Conservation (phyloP, 1,140 invertebrate species). For the Neotoxoptera formosana region DNA sequence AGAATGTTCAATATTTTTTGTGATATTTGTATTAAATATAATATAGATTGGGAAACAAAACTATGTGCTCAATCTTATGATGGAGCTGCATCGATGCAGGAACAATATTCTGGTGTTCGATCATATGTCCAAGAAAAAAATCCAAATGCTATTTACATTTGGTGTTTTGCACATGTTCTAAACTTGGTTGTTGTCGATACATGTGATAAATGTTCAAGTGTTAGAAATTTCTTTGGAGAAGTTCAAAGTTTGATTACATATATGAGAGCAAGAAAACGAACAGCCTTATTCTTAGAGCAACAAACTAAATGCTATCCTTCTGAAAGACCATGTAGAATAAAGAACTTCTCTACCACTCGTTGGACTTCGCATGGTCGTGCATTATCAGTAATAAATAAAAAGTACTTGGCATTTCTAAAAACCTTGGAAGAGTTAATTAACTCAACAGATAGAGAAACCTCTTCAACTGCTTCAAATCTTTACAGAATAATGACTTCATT, state of each 20-base stretch:
- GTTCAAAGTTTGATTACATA: not conserved
- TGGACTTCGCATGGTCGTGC: not conserved
- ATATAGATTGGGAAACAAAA: constrained; percentile 36
- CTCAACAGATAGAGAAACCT: not conserved
- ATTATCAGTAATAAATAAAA: not conserved
- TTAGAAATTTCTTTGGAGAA: constrained; percentile 6
- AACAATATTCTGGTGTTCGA: constrained; percentile 29
- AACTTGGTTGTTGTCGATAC: constrained; percentile 23
- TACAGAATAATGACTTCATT: not conserved
- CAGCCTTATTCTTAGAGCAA: not conserved
- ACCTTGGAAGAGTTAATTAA: not conserved
- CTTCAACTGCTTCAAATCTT: not conserved
- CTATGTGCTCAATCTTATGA: constrained; percentile 59
- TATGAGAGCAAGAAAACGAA: not conserved
- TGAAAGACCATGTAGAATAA: not conserved
- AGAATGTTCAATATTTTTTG: constrained; percentile 56
- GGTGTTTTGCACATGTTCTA: constrained; percentile 24
- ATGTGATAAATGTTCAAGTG: not conserved
- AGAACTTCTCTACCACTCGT: not conserved
- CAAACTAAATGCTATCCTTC: not conserved
- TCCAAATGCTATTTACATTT: not conserved
- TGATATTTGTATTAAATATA: not conserved
- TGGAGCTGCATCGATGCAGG: constrained; percentile 58
- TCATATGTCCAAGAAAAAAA: not conserved
- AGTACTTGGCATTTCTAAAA: not conserved